Evolutionary conservation across 1,140 invertebrate species (phyloP), one percentile per base, ranked within the genome.

Genomic region (Venustaconcha ellipsiformis): DNA sequence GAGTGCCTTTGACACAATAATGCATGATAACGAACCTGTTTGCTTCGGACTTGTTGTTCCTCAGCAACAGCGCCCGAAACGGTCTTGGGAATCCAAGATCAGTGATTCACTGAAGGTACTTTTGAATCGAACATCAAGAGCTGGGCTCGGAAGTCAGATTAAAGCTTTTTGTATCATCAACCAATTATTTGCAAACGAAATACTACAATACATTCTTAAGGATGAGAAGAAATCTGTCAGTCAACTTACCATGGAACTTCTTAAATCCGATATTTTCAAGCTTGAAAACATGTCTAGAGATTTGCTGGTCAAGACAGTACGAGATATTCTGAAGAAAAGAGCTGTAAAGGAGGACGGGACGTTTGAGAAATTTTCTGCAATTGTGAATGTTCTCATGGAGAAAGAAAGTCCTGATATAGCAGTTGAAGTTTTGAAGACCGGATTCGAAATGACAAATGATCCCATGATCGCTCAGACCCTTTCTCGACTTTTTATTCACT

Each of bases 1-100:
- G 14, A 74, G 78, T 63, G 81, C 80, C 48, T 85, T 85, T 80
- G 82, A 85, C 60, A 58, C 69, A 15, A 58, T 85, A 65, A 78
- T 83, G 81, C 30, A 30, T 59, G 30, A 18, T 59, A n/a, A 55
- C 11, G 20, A 26, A 11, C n/a, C n/a, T n/a, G 14, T 74, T 30
- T 62, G n/a, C 23, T 63, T 68, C 37, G 58, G 66, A 23, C 20
- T 74, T 14, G 72, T 58, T 23, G 37, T 48, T 1, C 37, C 55
- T 13, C n/a, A 64, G n/a, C 60, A 63, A n/a, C 65, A 68, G 17
- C 26, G 15, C 4, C 37, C 18, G 30, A 66, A 56, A 63, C 58
- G 15, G 18, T 18, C 57, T 1, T 80, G 79, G 81, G 77, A 79
- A 65, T 57, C 17, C n/a, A 60, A 14, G 2, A 62, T 77, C n/a